Evolutionary conservation across 2,888 invertebrate genomes (phyloP).

Genomic region (Chrysotoxum bicinctum): DNA sequence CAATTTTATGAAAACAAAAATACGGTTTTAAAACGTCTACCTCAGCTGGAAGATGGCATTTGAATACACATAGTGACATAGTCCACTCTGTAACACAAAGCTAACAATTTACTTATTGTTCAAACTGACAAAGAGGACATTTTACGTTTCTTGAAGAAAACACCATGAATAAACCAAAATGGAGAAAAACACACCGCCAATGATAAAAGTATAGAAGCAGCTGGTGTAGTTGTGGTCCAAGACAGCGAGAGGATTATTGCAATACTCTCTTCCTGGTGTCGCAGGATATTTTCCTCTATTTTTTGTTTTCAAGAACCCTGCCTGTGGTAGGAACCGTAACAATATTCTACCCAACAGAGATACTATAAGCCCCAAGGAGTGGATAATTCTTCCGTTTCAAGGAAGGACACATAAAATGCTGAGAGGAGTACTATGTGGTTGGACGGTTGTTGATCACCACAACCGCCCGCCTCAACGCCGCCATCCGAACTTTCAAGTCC

Average conservation of each 20-base stretch:
- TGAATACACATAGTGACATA: background rate
- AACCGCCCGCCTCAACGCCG: too few relatives aligned
- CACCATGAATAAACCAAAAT: conserved; percentile 66
- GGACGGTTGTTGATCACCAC: conserved; percentile 35
- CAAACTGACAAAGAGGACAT: conserved; percentile 56
- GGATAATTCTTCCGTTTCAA: conserved; percentile 64
- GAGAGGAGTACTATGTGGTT: conserved; percentile 9
- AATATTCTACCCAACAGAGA: conserved; percentile 19
- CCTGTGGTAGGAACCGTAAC: conserved; percentile 37
- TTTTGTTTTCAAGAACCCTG: conserved; percentile 36
- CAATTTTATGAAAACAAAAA: too few relatives aligned
- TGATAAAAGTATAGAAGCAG: background rate
- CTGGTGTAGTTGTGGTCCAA: conserved; percentile 7
- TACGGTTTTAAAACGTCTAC: background rate
- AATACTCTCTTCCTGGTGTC: conserved; percentile 35
- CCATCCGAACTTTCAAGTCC: conserved; percentile 22
- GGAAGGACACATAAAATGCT: conserved; percentile 34
- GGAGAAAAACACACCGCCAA: conserved; percentile 27
- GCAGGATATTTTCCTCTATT: conserved; percentile 34
- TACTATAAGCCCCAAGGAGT: conserved; percentile 52
- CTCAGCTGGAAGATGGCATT: conserved; percentile 8
- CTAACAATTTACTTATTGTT: conserved; percentile 62
- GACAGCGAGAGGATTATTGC: conserved; percentile 64
- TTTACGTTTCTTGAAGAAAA: conserved; percentile 61
- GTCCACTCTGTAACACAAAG: conserved; percentile 32